Evolutionary conservation across 2,113 vertebrate genomes (phyloP).

Genomic region (Cariama cristata): DNA sequence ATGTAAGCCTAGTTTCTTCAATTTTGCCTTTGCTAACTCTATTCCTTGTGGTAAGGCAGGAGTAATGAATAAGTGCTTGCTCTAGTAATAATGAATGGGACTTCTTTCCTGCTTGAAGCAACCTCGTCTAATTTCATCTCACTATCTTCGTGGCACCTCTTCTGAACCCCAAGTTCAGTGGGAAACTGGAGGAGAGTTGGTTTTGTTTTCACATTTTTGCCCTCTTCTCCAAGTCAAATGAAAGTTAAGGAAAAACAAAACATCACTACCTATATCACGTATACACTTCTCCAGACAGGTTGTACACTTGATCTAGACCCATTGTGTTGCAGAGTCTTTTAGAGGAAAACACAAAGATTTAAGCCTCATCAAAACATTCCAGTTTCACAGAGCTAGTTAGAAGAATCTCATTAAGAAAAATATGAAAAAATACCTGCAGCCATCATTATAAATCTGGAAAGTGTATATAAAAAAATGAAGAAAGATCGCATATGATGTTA

Average conservation of each 20-base stretch:
- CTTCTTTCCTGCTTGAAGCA: not conserved
- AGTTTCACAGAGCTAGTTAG: not conserved
- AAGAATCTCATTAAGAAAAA: not conserved
- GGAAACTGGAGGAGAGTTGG: not conserved
- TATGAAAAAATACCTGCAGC: not conserved
- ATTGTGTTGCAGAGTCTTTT: not conserved
- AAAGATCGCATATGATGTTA: not conserved
- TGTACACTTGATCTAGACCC: not conserved
- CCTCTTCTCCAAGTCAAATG: not conserved
- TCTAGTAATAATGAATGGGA: not conserved
- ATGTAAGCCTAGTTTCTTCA: not conserved
- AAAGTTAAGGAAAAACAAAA: not conserved
- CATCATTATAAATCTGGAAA: not conserved
- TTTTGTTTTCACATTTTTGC: not conserved
- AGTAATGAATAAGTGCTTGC: not conserved
- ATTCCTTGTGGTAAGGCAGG: not conserved
- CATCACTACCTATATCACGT: fast-evolving
- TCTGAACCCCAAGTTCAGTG: not conserved
- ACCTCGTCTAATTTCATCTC: not conserved
- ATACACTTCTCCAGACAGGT: not conserved
- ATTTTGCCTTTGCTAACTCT: not conserved
- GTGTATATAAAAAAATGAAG: not conserved
- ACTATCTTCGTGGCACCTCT: not conserved
- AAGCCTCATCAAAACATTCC: not conserved
- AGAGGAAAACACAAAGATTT: not conserved